A percentile compares a stretch with the other conserved stretches of the same genome.
Evolutionary conservation across 2,888 invertebrate species (phyloP).

Genomic region (Fabriciana adippe): DNA sequence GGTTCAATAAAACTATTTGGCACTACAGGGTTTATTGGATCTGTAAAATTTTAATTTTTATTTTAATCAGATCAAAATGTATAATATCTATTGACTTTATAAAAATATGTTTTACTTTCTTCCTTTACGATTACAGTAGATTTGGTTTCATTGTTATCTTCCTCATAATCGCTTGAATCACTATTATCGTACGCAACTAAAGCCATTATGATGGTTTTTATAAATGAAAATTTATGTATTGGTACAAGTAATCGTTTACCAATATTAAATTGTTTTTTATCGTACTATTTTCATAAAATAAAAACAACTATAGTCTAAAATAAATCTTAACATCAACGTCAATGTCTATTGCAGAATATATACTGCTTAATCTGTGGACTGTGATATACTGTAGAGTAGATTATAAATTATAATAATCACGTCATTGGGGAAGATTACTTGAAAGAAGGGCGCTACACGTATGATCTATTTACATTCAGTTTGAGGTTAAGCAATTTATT

Average conservation of each 20-base stretch:
- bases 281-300: too few relatives aligned
- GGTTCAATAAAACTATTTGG: slow-evolving; percentile 22
- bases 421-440: too few relatives aligned
- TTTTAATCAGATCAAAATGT: too few relatives aligned
- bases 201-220: slow-evolving; percentile 67
- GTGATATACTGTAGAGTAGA: too few relatives aligned
- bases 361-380: too few relatives aligned
- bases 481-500: too few relatives aligned
- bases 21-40: slow-evolving; percentile 1
- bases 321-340: not conserved
- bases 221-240: not conserved
- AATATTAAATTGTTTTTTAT: not conserved
- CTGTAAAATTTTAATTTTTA: not conserved
- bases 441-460: too few relatives aligned
- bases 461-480: too few relatives aligned
- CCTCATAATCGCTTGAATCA: slow-evolving; percentile 72
- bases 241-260: not conserved
- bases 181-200: slow-evolving; percentile 85
- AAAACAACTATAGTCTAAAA: not conserved
- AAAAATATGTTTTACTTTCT: slow-evolving; percentile 44
- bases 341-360: not conserved
- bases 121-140: slow-evolving; percentile 48
- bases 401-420: too few relatives aligned
- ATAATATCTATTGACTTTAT: too few relatives aligned
- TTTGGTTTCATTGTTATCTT: slow-evolving; percentile 52